Evolutionary conservation across 2,797 vertebrate genomes (phyloP).

Genomic region (Momotus momota): DNA sequence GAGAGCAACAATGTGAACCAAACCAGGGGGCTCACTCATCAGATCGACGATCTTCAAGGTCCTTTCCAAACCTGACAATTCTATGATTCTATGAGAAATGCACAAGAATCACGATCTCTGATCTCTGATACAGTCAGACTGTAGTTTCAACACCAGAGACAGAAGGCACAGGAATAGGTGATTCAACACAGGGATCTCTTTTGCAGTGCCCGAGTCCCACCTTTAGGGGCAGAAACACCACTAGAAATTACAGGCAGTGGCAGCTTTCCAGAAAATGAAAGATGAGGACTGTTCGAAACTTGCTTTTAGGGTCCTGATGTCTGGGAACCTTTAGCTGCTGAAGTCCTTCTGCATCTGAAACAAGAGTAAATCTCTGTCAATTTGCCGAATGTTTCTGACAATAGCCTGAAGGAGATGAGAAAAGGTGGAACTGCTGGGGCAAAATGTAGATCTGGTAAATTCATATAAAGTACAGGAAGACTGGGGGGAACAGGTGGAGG

Average conservation of each 20-base stretch:
- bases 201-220: background rate
- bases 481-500: background rate
- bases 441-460: background rate
- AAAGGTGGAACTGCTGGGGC: background rate
- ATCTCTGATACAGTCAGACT: background rate
- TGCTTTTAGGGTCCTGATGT: background rate
- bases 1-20: background rate
- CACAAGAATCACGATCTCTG: background rate
- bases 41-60: too few species aligned
- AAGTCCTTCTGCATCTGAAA: background rate
- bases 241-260: background rate
- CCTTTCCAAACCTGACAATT: too few species aligned
- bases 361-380: background rate
- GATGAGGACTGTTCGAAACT: background rate
- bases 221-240: conserved; percentile 41
- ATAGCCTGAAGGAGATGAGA: background rate
- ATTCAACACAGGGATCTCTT: background rate
- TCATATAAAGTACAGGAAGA: background rate
- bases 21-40: background rate
- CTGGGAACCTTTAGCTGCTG: background rate
- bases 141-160: background rate
- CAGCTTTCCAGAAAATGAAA: conserved; percentile 18
- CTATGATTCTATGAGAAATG: background rate
- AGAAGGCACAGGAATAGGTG: background rate
- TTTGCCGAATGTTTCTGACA: background rate